Base-by-base conservation (phyloP, 2,888 invertebrate species). In the Ectropis crepuscularia region DNA sequence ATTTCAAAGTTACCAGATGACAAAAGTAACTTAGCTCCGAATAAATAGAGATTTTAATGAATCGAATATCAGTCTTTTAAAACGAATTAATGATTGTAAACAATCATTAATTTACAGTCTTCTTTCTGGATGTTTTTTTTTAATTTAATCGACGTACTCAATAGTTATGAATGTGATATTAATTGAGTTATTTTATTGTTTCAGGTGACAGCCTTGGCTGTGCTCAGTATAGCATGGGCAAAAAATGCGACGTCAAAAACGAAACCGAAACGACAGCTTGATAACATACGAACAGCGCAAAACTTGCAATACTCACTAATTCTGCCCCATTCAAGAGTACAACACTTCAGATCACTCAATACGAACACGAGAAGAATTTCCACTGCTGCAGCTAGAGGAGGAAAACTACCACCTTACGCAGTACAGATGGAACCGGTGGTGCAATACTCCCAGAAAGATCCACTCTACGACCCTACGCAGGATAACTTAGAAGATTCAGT, bases 371-470 rank as follows among this genome's bases (percentile, higher is more conserved):
- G 94, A 72, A 88, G 94, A 78, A 93, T 94, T 77, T 92, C 94
- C 12, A 90, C 92, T 82, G 90, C 81, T 47, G 76, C 87, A 54
- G 81, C 85, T 42, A 87, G 92, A 74, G 91, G 90, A 69, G 89
- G 94, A 59, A 91, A 87, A 57, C 75, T 92, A 37, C 96, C 96
- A 5, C 95, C 96, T 0, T 96, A 96, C 76, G 96, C 96, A 2
- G 96, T 96, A 6, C 96, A 95, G 83, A 96, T 96, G 96, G 96
- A 96, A 82, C 96, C 96, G 7, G 94, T 96, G 54, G 95, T 96
- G 16, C 96, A 96, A 75, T 96, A 96, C 78, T 96, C 96, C 0
- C 96, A 96, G 81, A 94, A 96, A 76, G 96, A 96, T 86, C 96
- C 96, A 6, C 87, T 96, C 0, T 96, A 96, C 81, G 95, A 96